phyloP scores from a whole-genome alignment of 1,140 invertebrate species.

The Antheraea pernyi region DNA sequence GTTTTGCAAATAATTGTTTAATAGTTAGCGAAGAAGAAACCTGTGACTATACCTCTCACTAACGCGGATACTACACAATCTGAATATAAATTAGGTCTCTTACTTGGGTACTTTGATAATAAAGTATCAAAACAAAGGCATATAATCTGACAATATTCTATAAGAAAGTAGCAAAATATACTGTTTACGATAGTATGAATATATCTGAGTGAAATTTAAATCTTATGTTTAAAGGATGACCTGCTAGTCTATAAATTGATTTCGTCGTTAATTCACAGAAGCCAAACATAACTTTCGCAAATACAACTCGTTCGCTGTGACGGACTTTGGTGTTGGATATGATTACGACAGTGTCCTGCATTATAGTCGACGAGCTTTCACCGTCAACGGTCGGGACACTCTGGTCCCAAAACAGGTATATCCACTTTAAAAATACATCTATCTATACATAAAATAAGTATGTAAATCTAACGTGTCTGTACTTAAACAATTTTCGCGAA shows the following conservation, averaged over 20 bases:
- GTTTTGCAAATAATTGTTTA: too few relatives aligned
- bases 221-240: not conserved
- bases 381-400: constrained; percentile 82
- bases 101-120: not conserved
- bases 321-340: constrained; percentile 83
- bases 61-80: constrained; percentile 23
- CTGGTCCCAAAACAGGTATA: constrained; percentile 79
- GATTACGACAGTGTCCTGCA: constrained; percentile 89
- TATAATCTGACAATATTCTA: not conserved
- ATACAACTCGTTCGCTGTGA: constrained; percentile 82
- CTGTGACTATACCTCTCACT: not conserved
- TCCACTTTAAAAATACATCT: constrained; percentile 5
- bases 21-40: too few relatives aligned
- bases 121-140: not conserved
- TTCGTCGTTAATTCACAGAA: constrained; percentile 42
- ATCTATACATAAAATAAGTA: too few relatives aligned
- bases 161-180: not conserved
- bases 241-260: constrained; percentile 15
- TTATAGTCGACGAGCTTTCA: constrained; percentile 85
- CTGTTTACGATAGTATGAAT: not conserved
- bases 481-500: too few relatives aligned
- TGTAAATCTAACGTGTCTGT: too few relatives aligned
- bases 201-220: not conserved
- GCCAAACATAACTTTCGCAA: constrained; percentile 85
- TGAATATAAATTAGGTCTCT: constrained; percentile 26